Evolutionary conservation across 2,888 invertebrate species (phyloP).

Genomic region (Lasioglossum calceatum): DNA sequence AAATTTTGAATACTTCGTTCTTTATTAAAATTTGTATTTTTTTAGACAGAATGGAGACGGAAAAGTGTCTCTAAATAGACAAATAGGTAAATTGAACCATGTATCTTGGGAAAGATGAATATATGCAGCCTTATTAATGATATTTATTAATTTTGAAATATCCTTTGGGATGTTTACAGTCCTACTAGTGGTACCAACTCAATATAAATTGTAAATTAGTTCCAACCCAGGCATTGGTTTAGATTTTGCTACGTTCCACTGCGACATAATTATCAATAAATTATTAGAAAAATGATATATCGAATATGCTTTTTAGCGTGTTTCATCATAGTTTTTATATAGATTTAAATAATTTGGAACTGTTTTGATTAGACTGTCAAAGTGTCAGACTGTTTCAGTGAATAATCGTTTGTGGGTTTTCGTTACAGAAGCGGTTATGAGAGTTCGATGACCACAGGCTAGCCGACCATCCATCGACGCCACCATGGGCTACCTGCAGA

Average conservation of each 20-base stretch:
- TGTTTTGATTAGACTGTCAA: background rate
- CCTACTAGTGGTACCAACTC: too few relatives aligned
- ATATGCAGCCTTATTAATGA: background rate
- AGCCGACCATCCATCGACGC: conserved; percentile 74
- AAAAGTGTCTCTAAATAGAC: too few relatives aligned
- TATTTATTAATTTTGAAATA: too few relatives aligned
- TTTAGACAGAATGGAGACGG: background rate
- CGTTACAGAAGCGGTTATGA: conserved; percentile 81
- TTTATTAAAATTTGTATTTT: background rate
- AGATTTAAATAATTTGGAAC: background rate
- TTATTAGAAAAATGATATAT: too few relatives aligned
- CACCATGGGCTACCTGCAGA: conserved; percentile 81
- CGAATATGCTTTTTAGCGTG: background rate
- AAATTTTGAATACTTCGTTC: too few relatives aligned
- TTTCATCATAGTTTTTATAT: background rate
- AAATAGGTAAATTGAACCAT: too few relatives aligned
- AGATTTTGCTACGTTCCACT: background rate
- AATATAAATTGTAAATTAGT: too few relatives aligned
- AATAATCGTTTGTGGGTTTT: conserved; percentile 55
- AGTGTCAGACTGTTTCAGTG: background rate
- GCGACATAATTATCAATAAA: background rate
- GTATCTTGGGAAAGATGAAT: too few relatives aligned
- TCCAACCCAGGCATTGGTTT: background rate
- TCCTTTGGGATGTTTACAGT: too few relatives aligned
- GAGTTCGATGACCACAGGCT: conserved; percentile 82